Evolutionary conservation across 2,888 invertebrate genomes (phyloP).

Genomic region (Abrostola triplasia): DNA sequence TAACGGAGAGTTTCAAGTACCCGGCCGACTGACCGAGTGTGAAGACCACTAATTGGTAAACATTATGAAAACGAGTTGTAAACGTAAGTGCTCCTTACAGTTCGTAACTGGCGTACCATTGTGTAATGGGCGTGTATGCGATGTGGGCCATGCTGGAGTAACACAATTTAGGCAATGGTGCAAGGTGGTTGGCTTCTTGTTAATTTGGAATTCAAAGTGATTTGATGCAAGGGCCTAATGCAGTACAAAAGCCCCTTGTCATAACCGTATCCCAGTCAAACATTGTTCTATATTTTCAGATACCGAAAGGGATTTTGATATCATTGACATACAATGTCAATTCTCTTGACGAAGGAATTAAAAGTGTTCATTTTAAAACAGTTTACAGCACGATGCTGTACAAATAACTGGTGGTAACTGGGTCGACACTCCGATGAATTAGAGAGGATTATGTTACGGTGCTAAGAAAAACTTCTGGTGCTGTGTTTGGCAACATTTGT

Average conservation of each 20-base stretch:
- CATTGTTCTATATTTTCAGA: too few relatives aligned
- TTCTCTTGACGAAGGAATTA: too few relatives aligned
- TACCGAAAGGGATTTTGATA: too few relatives aligned
- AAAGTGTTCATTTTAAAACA: not conserved
- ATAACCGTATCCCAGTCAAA: too few relatives aligned
- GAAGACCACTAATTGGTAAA: slow-evolving; percentile 44
- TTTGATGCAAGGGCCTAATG: not conserved
- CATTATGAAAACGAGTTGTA: slow-evolving; percentile 47
- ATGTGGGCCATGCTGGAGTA: slow-evolving; percentile 13
- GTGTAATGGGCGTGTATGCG: slow-evolving; percentile 13
- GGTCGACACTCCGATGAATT: slow-evolving; percentile 33
- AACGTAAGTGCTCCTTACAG: slow-evolving; percentile 21
- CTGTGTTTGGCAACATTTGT: slow-evolving; percentile 25
- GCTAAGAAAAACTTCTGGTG: slow-evolving; percentile 28
- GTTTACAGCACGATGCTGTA: not conserved
- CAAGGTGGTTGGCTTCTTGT: not conserved
- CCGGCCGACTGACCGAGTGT: slow-evolving; percentile 33
- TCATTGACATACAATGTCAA: too few relatives aligned
- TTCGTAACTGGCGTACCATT: slow-evolving; percentile 22
- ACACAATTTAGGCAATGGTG: not conserved
- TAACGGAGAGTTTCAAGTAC: slow-evolving; percentile 27
- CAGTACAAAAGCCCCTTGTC: not conserved
- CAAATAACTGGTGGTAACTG: slow-evolving; percentile 24
- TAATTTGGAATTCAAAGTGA: too few relatives aligned
- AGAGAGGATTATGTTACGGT: slow-evolving; percentile 44